Evolutionary conservation across 2,888 invertebrate genomes (phyloP), one percentile per base, ranked within the genome.

Genomic region (Cyrtodaria siliqua): DNA sequence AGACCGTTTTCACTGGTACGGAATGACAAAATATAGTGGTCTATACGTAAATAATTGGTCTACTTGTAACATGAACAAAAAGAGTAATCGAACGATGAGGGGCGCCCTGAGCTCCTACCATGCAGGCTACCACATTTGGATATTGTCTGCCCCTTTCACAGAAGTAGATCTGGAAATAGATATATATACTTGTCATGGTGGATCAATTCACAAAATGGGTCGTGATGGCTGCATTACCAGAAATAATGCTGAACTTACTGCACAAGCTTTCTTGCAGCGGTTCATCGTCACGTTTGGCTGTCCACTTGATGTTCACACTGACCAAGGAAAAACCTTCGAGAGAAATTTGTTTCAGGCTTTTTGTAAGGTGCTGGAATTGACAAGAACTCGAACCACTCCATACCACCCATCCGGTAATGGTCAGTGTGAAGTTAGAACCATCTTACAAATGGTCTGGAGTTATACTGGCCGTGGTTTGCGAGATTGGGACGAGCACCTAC

Each of bases 1-100:
- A 27, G 42, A 44, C 24, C 42, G 47, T 3, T 60, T 60, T 14
- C 26, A 14, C 27, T 60, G 44, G 60, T 60, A 60, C n/a, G 29
- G 44, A 4, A 60, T 60, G 42, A 8, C 29, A 4, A 56, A 18
- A 18, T 27, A 56, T 56, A 12, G 6, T 27, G 9, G 2, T 2
- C 3, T 33, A 33, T 56, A 56, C n/a, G 56, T 56, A 16, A 33
- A 27, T n/a, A 8, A 33, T 8, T 56, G 56, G 4, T 14, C 56
- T n/a, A 27, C 14, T 27, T 56, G 56, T 29, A 56, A 56, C 18
- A 14, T 27, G 38, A 16, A 44, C 44, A 44, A 44, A 20, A 44
- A 44, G 16, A 16, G n/a, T 44, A 3, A 16, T 16, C 6, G 33
- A 27, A 14, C 14, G 8, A 16, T 12, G 12, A 29, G 23, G 14